Conservation (phyloP, 2,113 vertebrate genomes). For the Heteronetta atricapilla region DNA sequence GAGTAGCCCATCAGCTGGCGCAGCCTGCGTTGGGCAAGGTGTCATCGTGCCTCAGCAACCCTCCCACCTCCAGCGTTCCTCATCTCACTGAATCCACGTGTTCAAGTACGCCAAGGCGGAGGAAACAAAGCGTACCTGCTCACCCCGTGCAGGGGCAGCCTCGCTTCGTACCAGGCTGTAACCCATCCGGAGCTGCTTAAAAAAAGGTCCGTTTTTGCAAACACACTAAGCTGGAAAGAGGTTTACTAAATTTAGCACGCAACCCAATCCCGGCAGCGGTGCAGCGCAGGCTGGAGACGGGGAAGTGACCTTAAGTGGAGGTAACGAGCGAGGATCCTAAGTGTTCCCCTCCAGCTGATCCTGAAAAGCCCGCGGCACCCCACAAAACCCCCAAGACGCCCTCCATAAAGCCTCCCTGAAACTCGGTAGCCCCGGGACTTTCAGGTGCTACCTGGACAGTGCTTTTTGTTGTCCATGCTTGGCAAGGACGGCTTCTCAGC, state of each 20-base stretch:
- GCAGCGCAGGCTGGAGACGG: background rate
- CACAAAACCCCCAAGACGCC: background rate
- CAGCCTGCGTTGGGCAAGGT: background rate
- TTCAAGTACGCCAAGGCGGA: background rate
- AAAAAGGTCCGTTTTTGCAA: background rate
- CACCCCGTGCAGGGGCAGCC: background rate
- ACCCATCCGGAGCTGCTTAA: background rate
- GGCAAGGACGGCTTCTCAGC: background rate
- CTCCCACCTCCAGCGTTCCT: background rate
- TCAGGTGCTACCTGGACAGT: background rate
- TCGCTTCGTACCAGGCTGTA: background rate
- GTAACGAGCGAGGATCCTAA: background rate
- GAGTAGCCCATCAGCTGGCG: background rate
- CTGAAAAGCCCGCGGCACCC: background rate
- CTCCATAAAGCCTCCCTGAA: background rate
- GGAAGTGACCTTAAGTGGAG: constrained; percentile 21
- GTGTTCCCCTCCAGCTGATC: accelerated
- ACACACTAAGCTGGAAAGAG: background rate
- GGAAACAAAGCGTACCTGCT: background rate
- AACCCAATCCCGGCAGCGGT: background rate
- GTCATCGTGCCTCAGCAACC: background rate
- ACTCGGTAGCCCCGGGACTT: background rate
- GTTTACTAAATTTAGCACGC: constrained; percentile 43
- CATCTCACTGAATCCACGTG: background rate
- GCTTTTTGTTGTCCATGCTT: accelerated